phyloP scores from a whole-genome alignment of 2,113 vertebrate genomes.

The Carollia perspicillata region DNA sequence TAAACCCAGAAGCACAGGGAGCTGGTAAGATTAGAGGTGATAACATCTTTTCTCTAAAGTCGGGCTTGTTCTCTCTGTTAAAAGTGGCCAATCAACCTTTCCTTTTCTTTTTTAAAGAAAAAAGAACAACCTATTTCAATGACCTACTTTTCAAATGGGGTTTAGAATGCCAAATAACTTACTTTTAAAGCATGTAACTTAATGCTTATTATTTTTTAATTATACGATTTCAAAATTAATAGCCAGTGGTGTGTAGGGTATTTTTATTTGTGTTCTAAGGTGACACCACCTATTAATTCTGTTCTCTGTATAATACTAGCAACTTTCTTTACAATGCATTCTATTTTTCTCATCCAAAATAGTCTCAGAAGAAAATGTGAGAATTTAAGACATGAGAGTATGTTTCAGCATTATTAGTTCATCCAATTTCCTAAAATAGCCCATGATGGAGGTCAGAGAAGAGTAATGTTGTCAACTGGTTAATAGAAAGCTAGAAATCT shows the following conservation, averaged over 20 bases:
- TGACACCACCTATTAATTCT: conserved; percentile 23
- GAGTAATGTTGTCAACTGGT: conserved; percentile 1
- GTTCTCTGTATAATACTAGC: background rate
- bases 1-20: background rate
- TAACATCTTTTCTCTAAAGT: conserved; percentile 28
- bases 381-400: background rate
- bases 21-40: background rate
- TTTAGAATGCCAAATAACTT: conserved; percentile 15
- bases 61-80: background rate
- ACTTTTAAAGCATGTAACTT: conserved; percentile 46
- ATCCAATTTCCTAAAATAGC: conserved; percentile 28
- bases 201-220: conserved; percentile 41
- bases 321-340: conserved; percentile 31
- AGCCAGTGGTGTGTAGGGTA: background rate
- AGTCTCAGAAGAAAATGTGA: conserved; percentile 26
- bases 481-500: conserved; percentile 45
- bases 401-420: conserved; percentile 35
- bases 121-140: conserved; percentile 31
- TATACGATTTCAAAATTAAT: conserved; percentile 34
- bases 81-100: background rate
- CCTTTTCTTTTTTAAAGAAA: background rate
- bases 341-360: conserved; percentile 30
- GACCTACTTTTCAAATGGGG: conserved; percentile 28
- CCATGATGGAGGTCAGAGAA: conserved; percentile 4
- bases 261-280: background rate